phyloP scores from a whole-genome alignment of 2,113 vertebrate genomes.

The Sebastes schlegelii region DNA sequence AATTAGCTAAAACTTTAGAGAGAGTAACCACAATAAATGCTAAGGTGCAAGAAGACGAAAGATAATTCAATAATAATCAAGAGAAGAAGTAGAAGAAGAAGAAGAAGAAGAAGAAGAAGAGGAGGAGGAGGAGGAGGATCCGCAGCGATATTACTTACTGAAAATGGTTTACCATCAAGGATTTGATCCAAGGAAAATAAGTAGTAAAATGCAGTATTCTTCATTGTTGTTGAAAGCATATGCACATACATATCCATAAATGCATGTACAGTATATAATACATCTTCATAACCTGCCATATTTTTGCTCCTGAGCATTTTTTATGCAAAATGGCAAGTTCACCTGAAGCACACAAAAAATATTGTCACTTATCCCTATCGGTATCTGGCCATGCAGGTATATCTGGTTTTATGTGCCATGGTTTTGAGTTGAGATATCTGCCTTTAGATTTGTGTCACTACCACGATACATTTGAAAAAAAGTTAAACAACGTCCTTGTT shows the following conservation, averaged over 20 bases:
- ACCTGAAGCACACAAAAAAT: not conserved
- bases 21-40: not conserved
- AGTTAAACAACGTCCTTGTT: not conserved
- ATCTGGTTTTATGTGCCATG: not conserved
- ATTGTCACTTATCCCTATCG: not conserved
- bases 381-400: not conserved
- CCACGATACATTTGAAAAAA: slow-evolving; percentile 4
- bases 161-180: not conserved
- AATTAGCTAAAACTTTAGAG: not conserved
- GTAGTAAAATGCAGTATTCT: not conserved
- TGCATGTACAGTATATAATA: not conserved
- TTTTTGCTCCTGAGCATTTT: not conserved
- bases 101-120: too few relatives aligned
- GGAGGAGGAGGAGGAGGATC: not conserved
- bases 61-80: not conserved
- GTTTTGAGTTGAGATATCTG: slow-evolving; percentile 1
- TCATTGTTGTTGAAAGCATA: not conserved
- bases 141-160: not conserved
- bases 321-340: not conserved
- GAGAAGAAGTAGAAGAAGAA: not conserved
- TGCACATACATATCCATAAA: not conserved
- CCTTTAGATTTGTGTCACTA: not conserved
- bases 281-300: not conserved
- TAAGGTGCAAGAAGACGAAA: not conserved
- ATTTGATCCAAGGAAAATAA: not conserved